A percentile compares a stretch with the other conserved stretches of the same genome.
These are phyloP conservation scores for Vicugna pacos DNA, from an alignment of 2,113 vertebrate species.

Conservation along the genomic window DNA sequence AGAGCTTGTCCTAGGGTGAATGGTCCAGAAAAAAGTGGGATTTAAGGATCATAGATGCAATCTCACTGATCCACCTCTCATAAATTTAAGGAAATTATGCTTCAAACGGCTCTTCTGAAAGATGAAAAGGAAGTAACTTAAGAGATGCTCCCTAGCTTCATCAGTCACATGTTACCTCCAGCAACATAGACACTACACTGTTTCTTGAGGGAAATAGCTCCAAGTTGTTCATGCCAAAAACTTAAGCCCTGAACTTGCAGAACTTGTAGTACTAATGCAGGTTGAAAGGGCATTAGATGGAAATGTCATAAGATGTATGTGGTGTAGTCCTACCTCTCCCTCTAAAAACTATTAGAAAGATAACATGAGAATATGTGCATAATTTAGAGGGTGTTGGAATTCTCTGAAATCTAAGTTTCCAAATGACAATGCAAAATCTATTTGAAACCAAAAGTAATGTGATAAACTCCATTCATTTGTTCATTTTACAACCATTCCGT, in stretches of 20 bases:
- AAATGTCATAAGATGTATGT: background rate
- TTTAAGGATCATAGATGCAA: background rate
- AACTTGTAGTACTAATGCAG: background rate
- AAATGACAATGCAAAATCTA: constrained; percentile 65
- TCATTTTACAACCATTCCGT: constrained; percentile 31
- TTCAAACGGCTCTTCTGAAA: background rate
- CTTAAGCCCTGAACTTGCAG: background rate
- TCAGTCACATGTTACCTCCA: background rate
- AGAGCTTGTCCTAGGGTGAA: background rate
- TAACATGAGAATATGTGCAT: background rate
- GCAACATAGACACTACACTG: background rate
- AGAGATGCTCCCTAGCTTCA: background rate
- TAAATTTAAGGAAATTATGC: background rate
- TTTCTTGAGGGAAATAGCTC: constrained; percentile 4
- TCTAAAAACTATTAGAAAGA: constrained; percentile 55
- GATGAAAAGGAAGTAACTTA: constrained; percentile 1
- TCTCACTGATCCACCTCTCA: background rate
- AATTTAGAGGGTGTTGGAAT: constrained; percentile 39
- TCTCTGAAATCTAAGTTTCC: constrained; percentile 72
- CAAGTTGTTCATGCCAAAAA: background rate
- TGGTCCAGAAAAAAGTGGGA: background rate
- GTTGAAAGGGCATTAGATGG: background rate
- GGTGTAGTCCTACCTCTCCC: background rate
- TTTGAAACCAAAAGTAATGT: constrained; percentile 61
- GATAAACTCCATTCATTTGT: constrained; percentile 34